These are phyloP conservation scores for Ophioderma brevispina DNA, from an alignment of 35 echinoderm and acorn worm genomes.

Conservation along the genomic window DNA sequence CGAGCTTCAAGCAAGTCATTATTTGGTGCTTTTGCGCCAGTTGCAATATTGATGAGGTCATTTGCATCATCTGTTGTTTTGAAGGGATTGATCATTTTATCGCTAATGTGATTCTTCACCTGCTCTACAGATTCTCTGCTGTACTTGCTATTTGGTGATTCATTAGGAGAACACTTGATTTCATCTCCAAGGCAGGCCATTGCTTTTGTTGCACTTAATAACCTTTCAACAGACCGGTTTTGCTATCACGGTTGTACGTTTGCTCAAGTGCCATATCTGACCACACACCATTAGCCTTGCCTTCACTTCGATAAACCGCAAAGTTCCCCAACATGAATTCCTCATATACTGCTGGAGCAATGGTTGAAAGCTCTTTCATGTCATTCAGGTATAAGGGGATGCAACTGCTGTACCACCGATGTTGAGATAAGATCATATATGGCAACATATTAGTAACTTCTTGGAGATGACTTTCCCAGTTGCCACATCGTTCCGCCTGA, in stretches of 20 bases:
- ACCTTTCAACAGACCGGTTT: background rate
- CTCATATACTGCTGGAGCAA: background rate
- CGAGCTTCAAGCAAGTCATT: background rate
- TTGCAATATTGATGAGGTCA: conserved; percentile 1
- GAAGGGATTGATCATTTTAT: conserved; percentile 13
- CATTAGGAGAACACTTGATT: background rate
- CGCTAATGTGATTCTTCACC: background rate
- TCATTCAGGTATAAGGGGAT: background rate
- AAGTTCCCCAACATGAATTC: background rate
- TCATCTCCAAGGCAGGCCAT: background rate
- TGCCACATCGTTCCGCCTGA: background rate
- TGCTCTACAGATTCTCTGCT: background rate
- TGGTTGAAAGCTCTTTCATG: background rate
- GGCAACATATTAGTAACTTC: background rate
- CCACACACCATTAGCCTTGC: background rate
- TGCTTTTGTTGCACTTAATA: conserved; percentile 5
- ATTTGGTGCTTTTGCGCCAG: background rate
- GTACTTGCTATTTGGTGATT: background rate
- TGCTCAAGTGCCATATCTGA: conserved; percentile 28
- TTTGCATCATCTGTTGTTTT: background rate
- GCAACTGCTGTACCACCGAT: background rate
- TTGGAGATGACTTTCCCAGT: background rate
- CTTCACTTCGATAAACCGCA: background rate
- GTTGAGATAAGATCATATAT: background rate
- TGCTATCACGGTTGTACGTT: conserved; percentile 45